Conservation (phyloP, 2,888 invertebrate species). For the Phytoseiulus persimilis region DNA sequence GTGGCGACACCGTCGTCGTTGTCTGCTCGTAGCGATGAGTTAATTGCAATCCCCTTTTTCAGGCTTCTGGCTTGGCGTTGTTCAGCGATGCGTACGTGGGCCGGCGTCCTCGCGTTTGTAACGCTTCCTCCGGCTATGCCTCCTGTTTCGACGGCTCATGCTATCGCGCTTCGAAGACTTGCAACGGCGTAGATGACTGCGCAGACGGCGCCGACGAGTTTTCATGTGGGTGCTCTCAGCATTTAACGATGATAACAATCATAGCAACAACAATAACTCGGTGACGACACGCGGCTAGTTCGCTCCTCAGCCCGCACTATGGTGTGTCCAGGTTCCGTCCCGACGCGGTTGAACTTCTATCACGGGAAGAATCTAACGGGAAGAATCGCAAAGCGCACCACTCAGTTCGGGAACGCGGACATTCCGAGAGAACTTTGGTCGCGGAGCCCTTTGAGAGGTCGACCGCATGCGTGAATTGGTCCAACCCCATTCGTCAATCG, state of each 20-base stretch:
- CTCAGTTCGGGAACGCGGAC: background rate
- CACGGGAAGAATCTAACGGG: background rate
- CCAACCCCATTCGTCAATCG: background rate
- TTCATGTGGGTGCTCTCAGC: conserved; percentile 11
- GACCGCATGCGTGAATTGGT: background rate
- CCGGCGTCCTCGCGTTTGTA: conserved; percentile 29
- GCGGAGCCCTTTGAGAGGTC: background rate
- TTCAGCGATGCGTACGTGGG: conserved; percentile 39
- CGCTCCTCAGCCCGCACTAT: no score
- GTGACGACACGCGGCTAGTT: no score
- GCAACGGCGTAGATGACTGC: conserved; percentile 45
- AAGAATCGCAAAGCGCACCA: background rate
- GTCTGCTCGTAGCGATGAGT: background rate
- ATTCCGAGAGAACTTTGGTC: background rate
- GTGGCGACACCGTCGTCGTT: background rate
- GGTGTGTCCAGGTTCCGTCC: no score
- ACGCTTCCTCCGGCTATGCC: conserved; percentile 28
- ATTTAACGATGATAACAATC: background rate
- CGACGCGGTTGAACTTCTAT: no score
- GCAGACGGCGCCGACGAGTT: conserved; percentile 45
- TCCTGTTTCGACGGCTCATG: conserved; percentile 40
- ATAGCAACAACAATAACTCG: no score
- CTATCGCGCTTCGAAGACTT: conserved; percentile 41
- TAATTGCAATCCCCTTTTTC: background rate
- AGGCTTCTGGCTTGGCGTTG: conserved; percentile 27